Conservation (phyloP, 2,888 invertebrate species). For the Auanema freiburgensis region DNA sequence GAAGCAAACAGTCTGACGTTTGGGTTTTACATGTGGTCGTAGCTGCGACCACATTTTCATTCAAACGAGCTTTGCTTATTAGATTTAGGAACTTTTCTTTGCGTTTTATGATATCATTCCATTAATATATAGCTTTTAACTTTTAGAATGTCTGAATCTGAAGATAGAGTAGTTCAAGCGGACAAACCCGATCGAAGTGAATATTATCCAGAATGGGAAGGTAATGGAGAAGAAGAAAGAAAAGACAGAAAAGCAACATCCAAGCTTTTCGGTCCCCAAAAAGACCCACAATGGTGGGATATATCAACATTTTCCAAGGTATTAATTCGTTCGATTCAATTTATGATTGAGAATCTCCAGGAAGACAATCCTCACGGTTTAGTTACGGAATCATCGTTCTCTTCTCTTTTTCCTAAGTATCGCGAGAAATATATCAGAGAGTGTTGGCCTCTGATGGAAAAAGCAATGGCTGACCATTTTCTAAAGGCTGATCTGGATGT, state of each 20-base stretch:
- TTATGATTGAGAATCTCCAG: conserved; percentile 18
- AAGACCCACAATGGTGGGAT: conserved; percentile 66
- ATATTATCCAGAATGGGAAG: conserved; percentile 40
- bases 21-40: too few species aligned
- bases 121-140: too few species aligned
- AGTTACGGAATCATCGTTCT: conserved; percentile 90
- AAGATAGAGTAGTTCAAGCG: too few species aligned
- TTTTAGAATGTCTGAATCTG: too few species aligned
- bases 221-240: conserved; percentile 29
- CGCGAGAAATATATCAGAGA: conserved; percentile 87
- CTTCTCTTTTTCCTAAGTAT: conserved; percentile 93
- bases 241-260: conserved; percentile 33
- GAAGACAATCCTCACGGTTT: conserved; percentile 81
- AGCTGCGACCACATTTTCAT: too few species aligned
- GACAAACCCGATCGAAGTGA: conserved; percentile 26
- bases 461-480: conserved; percentile 75
- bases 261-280: conserved; percentile 42
- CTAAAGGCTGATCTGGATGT: conserved; percentile 58
- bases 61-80: too few species aligned
- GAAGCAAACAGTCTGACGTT: too few species aligned
- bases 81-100: too few species aligned
- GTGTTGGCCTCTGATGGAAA: conserved; percentile 91
- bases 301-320: conserved; percentile 76
- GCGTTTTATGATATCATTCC: too few species aligned
- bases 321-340: conserved; percentile 13